Evolutionary conservation across 2,888 invertebrate genomes (phyloP).

Genomic region (Hydropsyche betteni): DNA sequence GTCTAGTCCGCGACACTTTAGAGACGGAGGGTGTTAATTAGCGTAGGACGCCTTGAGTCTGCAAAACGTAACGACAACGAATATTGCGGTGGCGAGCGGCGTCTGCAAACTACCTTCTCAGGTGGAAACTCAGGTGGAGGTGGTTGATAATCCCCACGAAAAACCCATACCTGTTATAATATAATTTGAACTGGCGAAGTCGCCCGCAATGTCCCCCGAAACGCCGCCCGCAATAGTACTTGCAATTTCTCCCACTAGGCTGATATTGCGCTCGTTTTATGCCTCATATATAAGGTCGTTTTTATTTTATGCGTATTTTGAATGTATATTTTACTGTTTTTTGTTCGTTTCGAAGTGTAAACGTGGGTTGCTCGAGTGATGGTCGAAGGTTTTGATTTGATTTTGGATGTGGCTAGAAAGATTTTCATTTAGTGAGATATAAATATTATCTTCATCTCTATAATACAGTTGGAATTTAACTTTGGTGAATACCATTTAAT

Average conservation of each 20-base stretch:
- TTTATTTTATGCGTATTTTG: neutral
- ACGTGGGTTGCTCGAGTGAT: no score
- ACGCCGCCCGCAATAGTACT: neutral
- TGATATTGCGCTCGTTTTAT: neutral
- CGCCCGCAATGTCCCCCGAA: neutral
- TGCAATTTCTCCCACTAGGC: neutral
- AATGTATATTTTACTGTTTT: no score
- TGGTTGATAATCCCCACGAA: neutral
- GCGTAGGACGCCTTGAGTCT: constrained; percentile 37
- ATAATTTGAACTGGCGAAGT: neutral
- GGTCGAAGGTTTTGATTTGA: no score
- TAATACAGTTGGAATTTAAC: no score
- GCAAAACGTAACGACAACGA: constrained; percentile 43
- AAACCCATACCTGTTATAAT: neutral
- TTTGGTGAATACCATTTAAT: no score
- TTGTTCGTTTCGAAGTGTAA: no score
- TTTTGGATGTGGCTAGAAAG: no score
- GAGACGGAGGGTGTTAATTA: constrained; percentile 3
- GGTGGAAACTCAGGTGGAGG: neutral
- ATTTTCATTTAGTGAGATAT: no score
- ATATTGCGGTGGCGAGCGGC: constrained; percentile 34
- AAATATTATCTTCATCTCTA: no score
- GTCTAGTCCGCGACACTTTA: no score
- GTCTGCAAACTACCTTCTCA: constrained; percentile 35
- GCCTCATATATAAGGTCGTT: neutral